Evolutionary conservation across 2,888 invertebrate genomes (phyloP), one percentile per base, ranked within the genome.

Genomic region (Peribatodes rhomboidaria): DNA sequence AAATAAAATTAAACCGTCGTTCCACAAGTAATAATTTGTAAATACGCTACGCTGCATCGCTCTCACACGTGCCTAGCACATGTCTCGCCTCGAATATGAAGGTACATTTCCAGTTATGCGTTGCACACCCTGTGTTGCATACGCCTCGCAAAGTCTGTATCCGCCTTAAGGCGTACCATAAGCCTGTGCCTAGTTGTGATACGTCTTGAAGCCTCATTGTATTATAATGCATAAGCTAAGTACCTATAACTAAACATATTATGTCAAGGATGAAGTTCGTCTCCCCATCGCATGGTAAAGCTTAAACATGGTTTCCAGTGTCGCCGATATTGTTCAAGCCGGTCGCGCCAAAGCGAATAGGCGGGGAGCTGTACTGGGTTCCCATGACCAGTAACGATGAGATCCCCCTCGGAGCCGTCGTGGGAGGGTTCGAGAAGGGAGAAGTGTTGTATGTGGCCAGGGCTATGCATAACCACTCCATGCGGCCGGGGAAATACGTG

Each of bases 401-500:
- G 8, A 27, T 70, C 14, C 70, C 68, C 0, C 18, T 9, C 18
- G 68, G 60, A 11, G 68, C 70, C 1, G 41, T 70, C 10, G 52
- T 70, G 20, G 70, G 64, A 13, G 70, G 70, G 10, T 67, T 69
- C 61, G 68, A 68, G 27, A 58, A 65, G 14, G 67, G 67, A 4
- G 70, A 71, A 52, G 31, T 59, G n/a, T 11, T 67, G 14, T 71
- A 65, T 18, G 20, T 71, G 18, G 67, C 65, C 1, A 56, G 69
- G 13, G 71, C 69, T 8, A 61, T 31, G 49, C 69, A 69, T 50
- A 41, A 35, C 8, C 13, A 55, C 2, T 69, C 69, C 0, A 22
- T 69, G 52, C 52, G 62, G 3, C 71, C 69, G 9, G 71, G 69
- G 18, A 71, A 71, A 22, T 71, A 67, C 39, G 65, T 68, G 18